Percentiles rank a stretch among this genome's conserved stretches.
Conservation (phyloP, 2,113 vertebrate species). For the Alligator mississippiensis region DNA sequence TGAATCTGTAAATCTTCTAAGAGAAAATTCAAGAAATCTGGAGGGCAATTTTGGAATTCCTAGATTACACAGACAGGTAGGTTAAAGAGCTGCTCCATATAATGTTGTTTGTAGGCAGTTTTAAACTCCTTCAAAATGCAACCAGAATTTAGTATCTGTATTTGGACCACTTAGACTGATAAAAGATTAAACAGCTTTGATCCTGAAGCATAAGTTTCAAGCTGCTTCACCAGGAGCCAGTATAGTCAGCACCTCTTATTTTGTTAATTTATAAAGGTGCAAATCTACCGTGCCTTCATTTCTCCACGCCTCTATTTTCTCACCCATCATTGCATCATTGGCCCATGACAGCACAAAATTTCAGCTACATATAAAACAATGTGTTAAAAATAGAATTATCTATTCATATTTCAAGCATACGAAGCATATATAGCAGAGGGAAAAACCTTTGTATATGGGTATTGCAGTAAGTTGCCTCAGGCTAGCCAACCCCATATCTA, state of each 20-base stretch:
- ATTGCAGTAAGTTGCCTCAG: neutral
- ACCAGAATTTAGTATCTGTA: fast-evolving
- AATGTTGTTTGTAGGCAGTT: neutral
- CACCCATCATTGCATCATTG: neutral
- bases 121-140: neutral
- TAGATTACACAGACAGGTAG: neutral
- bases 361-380: neutral
- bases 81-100: neutral
- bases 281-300: too few species aligned
- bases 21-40: too few species aligned
- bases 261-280: too few species aligned
- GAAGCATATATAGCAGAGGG: neutral
- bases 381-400: neutral
- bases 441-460: neutral
- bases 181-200: neutral
- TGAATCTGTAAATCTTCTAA: too few species aligned
- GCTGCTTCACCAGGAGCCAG: neutral
- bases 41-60: too few species aligned
- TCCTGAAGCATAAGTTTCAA: fast-evolving
- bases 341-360: neutral
- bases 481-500: neutral
- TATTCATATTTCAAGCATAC: neutral
- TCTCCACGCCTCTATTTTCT: neutral
- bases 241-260: neutral
- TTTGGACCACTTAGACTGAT: neutral